Conservation (phyloP, 1,140 invertebrate species). For the Lepidostoma basale region DNA sequence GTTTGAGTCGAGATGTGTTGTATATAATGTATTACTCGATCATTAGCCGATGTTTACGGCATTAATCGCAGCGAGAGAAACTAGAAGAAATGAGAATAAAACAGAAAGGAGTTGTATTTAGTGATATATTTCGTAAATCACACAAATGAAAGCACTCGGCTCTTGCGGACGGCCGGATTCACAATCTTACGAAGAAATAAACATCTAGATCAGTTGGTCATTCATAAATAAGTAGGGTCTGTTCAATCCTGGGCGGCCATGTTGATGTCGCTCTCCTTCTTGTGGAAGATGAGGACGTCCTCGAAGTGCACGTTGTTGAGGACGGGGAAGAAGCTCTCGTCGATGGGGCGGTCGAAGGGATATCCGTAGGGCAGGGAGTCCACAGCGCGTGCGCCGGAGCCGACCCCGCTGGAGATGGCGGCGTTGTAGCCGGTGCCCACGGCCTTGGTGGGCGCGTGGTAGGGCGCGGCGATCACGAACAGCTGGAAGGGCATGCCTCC, state of each 20-base stretch:
- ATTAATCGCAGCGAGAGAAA: too few species aligned
- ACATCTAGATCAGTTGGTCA: conserved; percentile 12
- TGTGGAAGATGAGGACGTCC: conserved; percentile 66
- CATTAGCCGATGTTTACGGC: too few species aligned
- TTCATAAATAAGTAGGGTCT: neutral
- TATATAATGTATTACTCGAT: too few species aligned
- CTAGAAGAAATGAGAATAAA: neutral
- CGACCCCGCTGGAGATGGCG: conserved; percentile 51
- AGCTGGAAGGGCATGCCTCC: conserved; percentile 67
- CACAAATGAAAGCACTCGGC: neutral
- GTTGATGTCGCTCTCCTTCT: conserved; percentile 47
- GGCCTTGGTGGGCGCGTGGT: conserved; percentile 52
- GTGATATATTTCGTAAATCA: conserved; percentile 8
- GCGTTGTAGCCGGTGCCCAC: conserved; percentile 51
- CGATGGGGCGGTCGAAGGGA: conserved; percentile 70
- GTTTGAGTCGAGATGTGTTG: too few species aligned
- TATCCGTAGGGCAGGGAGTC: conserved; percentile 69
- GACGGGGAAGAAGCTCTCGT: conserved; percentile 57
- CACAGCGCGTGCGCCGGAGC: conserved; percentile 54
- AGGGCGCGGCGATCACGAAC: conserved; percentile 63
- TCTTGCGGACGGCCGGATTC: neutral
- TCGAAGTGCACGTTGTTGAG: conserved; percentile 64
- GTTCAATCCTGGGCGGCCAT: conserved; percentile 16
- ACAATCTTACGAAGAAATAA: neutral
- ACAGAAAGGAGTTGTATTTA: neutral